Conservation (phyloP, 2,888 invertebrate species). For the Ectemnius lituratus region DNA sequence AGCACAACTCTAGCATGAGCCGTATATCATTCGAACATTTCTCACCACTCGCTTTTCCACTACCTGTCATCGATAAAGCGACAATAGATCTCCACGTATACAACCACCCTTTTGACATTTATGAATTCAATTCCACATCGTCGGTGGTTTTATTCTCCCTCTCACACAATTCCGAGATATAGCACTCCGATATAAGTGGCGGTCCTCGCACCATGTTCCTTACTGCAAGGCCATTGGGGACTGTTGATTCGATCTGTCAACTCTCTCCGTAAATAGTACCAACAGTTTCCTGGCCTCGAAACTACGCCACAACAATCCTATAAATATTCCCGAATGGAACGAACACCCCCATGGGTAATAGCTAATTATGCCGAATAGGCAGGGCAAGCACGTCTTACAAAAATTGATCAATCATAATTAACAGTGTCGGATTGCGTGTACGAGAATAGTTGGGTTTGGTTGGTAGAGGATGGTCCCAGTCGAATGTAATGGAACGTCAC, state of each 20-base stretch:
- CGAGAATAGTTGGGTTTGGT: background rate
- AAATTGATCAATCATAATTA: background rate
- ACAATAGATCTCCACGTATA: slow-evolving; percentile 45
- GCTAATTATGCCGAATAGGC: too few species aligned
- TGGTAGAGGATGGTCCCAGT: background rate
- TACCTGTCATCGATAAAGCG: slow-evolving; percentile 39
- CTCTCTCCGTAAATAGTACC: slow-evolving; percentile 30
- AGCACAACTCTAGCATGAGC: too few species aligned
- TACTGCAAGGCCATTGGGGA: background rate
- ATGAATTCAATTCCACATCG: slow-evolving; percentile 68
- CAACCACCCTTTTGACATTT: slow-evolving; percentile 60
- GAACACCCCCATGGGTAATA: background rate
- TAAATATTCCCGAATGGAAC: too few species aligned
- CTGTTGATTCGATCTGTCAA: slow-evolving; percentile 38
- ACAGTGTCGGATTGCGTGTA: background rate
- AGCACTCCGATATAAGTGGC: slow-evolving; percentile 37
- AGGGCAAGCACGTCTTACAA: background rate
- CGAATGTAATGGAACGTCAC: background rate
- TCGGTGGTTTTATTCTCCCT: background rate
- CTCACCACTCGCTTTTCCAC: background rate
- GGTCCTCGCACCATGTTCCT: slow-evolving; percentile 11
- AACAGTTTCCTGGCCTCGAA: slow-evolving; percentile 4
- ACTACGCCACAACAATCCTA: too few species aligned
- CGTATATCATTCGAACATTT: slow-evolving; percentile 17
- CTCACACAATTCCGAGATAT: slow-evolving; percentile 32